phyloP scores from a whole-genome alignment of 1,140 invertebrate species.

The Meteorus sp. region DNA sequence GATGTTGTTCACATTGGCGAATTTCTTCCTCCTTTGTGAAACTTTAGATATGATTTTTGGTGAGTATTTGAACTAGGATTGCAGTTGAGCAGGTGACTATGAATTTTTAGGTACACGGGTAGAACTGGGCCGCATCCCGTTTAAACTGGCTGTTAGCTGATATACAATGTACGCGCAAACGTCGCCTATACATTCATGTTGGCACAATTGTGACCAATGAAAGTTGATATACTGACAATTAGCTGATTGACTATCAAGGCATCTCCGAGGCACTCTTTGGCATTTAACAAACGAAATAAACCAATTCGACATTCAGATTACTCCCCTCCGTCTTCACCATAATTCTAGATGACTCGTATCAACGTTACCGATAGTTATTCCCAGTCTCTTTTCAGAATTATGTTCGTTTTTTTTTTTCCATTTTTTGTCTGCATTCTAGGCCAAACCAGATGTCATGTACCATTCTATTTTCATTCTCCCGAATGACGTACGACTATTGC shows the following conservation, averaged over 20 bases:
- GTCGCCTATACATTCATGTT: conserved; percentile 41
- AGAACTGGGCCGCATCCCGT: conserved; percentile 45
- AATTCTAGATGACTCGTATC: too few relatives aligned
- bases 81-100: conserved; percentile 6
- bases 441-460: too few relatives aligned
- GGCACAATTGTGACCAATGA: conserved; percentile 48
- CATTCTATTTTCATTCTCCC: too few relatives aligned
- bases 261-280: conserved; percentile 6
- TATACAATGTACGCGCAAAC: too few relatives aligned
- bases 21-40: neutral
- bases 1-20: neutral
- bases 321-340: neutral
- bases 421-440: too few relatives aligned
- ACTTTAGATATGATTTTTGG: too few relatives aligned
- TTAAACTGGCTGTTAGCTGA: conserved; percentile 33
- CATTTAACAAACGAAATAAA: neutral
- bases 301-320: neutral
- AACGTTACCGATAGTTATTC: too few relatives aligned
- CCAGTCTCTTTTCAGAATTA: too few relatives aligned
- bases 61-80: conserved; percentile 1
- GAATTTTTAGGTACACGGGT: conserved; percentile 16
- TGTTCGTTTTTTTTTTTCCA: too few relatives aligned
- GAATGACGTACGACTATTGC: too few relatives aligned
- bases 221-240: conserved; percentile 51
- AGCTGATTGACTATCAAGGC: conserved; percentile 47